These are phyloP conservation scores for Apostichopus parvimensis DNA, from an alignment of 35 echinoderm and acorn worm species.

Conservation along the genomic window DNA sequence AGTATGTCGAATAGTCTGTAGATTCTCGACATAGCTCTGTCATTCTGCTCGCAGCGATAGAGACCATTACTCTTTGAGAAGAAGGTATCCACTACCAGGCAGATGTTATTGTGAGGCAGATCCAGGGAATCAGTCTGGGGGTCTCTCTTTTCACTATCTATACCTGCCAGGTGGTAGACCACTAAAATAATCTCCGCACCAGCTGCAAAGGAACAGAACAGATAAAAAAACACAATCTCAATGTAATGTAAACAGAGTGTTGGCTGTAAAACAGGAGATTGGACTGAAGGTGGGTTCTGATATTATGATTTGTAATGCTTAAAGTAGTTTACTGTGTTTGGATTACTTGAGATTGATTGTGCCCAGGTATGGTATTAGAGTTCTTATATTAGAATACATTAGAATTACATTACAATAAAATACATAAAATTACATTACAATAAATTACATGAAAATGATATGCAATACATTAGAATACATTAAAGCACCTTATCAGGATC, in stretches of 20 bases:
- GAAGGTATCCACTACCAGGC: constrained; percentile 81
- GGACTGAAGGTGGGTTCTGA: too few relatives aligned
- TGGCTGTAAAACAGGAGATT: too few relatives aligned
- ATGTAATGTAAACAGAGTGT: background rate
- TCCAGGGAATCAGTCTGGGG: constrained; percentile 76
- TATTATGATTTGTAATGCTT: too few relatives aligned
- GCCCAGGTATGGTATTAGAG: too few relatives aligned
- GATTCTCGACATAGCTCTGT: constrained; percentile 70
- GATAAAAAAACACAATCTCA: background rate
- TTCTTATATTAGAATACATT: too few relatives aligned
- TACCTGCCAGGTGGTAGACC: constrained; percentile 60
- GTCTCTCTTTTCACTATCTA: constrained; percentile 52
- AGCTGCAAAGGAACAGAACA: constrained; percentile 32
- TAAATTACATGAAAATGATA: too few relatives aligned
- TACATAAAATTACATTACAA: too few relatives aligned
- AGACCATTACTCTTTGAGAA: constrained; percentile 72
- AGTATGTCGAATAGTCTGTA: constrained; percentile 79
- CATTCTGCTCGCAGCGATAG: constrained; percentile 85
- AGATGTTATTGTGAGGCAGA: constrained; percentile 68
- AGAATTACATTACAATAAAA: too few relatives aligned
- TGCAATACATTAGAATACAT: too few relatives aligned
- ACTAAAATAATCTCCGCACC: constrained; percentile 82
- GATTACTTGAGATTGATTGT: too few relatives aligned
- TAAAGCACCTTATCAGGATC: too few relatives aligned
- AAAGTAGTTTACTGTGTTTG: too few relatives aligned